These are phyloP conservation scores for Aphidius colemani DNA, from an alignment of 2,888 invertebrate species.

Conservation along the genomic window DNA sequence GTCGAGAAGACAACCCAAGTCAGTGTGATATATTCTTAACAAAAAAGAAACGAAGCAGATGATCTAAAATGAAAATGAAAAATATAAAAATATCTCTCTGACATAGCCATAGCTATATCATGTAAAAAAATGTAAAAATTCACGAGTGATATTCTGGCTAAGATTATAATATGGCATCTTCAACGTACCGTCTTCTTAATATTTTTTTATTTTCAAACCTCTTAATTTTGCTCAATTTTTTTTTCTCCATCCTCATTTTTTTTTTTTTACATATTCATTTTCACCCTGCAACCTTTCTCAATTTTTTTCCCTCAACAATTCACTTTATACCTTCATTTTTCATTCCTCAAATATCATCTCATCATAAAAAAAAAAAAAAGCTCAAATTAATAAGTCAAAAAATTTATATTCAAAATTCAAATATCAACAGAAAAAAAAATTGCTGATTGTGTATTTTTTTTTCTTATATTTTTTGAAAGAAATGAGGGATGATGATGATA, in stretches of 20 bases:
- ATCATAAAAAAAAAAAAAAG: too few relatives aligned
- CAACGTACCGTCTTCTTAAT: slow-evolving; percentile 31
- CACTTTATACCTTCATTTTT: slow-evolving; percentile 9
- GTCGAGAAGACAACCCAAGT: neutral
- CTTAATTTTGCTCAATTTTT: slow-evolving; percentile 36
- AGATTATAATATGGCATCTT: slow-evolving; percentile 51
- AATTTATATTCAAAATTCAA: too few relatives aligned
- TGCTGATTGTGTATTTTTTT: too few relatives aligned
- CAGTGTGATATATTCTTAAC: slow-evolving; percentile 11
- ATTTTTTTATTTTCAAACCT: slow-evolving; percentile 46
- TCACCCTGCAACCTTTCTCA: neutral
- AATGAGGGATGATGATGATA: too few relatives aligned
- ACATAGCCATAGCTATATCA: slow-evolving; percentile 15
- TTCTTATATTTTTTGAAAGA: too few relatives aligned
- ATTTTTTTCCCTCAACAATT: slow-evolving; percentile 14
- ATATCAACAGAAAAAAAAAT: too few relatives aligned
- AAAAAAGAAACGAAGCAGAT: slow-evolving; percentile 1
- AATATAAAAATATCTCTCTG: slow-evolving; percentile 21
- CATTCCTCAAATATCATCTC: neutral
- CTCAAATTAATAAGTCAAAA: too few relatives aligned
- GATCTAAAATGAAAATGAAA: slow-evolving; percentile 4
- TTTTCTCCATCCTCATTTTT: slow-evolving; percentile 7
- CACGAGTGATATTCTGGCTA: slow-evolving; percentile 27
- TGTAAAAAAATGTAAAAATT: neutral
- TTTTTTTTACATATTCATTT: neutral